A percentile compares a stretch with the other conserved stretches of the same genome.
Evolutionary conservation across 2,113 vertebrate species (phyloP).

Genomic region (Taurulus bubalis): DNA sequence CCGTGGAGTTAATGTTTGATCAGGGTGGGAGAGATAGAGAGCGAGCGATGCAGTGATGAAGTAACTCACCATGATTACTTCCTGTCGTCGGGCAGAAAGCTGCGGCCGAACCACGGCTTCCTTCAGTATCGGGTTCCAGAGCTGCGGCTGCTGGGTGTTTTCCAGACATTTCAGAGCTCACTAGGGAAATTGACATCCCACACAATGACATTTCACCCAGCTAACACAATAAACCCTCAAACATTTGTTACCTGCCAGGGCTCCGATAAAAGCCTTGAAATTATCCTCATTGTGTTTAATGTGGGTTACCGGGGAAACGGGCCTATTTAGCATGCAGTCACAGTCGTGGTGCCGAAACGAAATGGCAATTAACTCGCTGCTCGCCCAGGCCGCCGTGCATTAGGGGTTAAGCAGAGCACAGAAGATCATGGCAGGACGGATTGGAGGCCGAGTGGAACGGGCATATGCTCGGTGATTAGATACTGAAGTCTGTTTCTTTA

Average conservation of each 20-base stretch:
- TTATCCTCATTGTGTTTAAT: constrained; percentile 5
- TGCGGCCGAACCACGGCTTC: constrained; percentile 47
- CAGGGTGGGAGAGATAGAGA: constrained; percentile 11
- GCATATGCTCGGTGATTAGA: constrained; percentile 4
- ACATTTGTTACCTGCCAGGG: constrained; percentile 17
- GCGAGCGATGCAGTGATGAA: constrained; percentile 5
- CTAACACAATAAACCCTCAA: constrained; percentile 16
- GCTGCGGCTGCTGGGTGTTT: constrained; percentile 59
- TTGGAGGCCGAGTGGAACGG: constrained; percentile 20
- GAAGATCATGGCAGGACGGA: constrained; percentile 28
- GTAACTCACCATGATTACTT: constrained; percentile 45
- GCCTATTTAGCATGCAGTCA: constrained; percentile 45
- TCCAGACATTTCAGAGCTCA: constrained; percentile 46
- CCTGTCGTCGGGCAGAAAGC: constrained; percentile 44
- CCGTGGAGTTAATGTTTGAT: constrained; percentile 60
- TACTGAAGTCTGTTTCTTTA: background rate
- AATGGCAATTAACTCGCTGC: constrained; percentile 52
- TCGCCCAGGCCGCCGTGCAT: constrained; percentile 20
- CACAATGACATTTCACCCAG: constrained; percentile 35
- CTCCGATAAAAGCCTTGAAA: background rate
- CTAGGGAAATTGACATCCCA: constrained; percentile 36
- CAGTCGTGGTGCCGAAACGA: constrained; percentile 30
- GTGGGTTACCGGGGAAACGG: constrained; percentile 42
- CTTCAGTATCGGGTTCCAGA: constrained; percentile 45
- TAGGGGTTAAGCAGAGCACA: constrained; percentile 25